Evolutionary conservation across 92 coral and sea anemone species (phyloP).

Genomic region (Porites divaricata): DNA sequence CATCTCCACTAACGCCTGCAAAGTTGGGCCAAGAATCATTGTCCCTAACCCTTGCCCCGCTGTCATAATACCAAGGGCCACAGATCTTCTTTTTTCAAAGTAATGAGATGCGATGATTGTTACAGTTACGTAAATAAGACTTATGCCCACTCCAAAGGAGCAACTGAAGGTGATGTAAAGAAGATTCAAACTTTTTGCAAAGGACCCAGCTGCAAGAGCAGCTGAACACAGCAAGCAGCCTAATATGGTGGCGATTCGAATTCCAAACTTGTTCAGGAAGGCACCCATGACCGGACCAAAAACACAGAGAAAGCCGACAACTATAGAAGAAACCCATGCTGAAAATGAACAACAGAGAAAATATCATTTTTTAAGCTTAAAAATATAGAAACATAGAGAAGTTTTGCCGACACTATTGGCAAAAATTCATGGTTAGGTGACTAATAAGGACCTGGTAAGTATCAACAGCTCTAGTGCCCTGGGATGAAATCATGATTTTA

Average conservation of each 20-base stretch:
- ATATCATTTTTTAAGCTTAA: background rate
- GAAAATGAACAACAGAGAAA: background rate
- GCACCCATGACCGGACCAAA: constrained; percentile 47
- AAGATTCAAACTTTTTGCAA: background rate
- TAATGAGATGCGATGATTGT: constrained; percentile 20
- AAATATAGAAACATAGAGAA: no score
- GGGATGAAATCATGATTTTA: no score
- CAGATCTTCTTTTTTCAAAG: constrained; percentile 40
- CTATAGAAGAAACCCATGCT: constrained; percentile 66
- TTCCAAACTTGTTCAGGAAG: constrained; percentile 22
- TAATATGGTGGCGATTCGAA: background rate
- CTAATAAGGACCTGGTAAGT: no score
- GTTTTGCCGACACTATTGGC: no score
- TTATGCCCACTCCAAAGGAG: constrained; percentile 40
- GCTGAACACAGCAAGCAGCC: constrained; percentile 19
- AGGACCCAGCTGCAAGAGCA: constrained; percentile 15
- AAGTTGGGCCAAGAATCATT: constrained; percentile 46
- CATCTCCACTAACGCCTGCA: constrained; percentile 34
- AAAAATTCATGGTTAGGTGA: no score
- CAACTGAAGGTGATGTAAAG: constrained; percentile 54
- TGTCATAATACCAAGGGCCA: constrained; percentile 52
- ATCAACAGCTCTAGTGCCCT: no score
- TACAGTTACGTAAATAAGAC: constrained; percentile 26
- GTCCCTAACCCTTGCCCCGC: constrained; percentile 52
- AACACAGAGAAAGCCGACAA: constrained; percentile 5